A percentile compares a stretch with the other conserved stretches of the same genome.
phyloP scores from a whole-genome alignment of 2,113 vertebrate genomes.

The Chaenogobius annularis region DNA sequence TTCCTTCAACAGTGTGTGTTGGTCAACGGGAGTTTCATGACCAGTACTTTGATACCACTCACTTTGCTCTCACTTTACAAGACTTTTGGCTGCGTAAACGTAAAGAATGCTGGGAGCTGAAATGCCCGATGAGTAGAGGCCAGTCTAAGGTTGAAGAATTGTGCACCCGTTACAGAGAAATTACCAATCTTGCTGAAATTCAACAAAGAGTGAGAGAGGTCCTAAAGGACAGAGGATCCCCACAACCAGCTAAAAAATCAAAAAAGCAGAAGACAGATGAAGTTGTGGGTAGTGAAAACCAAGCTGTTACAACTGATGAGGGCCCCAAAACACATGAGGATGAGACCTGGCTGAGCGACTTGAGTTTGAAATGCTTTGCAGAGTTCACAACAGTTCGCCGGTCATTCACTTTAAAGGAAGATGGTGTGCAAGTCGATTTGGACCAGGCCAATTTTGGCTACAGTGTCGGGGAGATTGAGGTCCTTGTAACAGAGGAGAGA shows the following conservation, averaged over 20 bases:
- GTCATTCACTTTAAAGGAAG: slow-evolving; percentile 65
- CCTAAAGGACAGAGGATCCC: slow-evolving; percentile 29
- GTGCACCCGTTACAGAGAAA: slow-evolving; percentile 77
- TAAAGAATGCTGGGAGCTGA: slow-evolving; percentile 77
- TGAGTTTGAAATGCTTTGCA: slow-evolving; percentile 73
- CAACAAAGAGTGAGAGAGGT: slow-evolving; percentile 61
- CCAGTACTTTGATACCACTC: slow-evolving; percentile 74
- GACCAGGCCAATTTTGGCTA: slow-evolving; percentile 81
- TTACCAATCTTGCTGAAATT: slow-evolving; percentile 71
- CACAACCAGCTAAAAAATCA: neutral
- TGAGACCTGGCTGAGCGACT: slow-evolving; percentile 56
- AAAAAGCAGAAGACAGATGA: neutral
- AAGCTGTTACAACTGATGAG: neutral
- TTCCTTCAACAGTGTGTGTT: slow-evolving; percentile 53
- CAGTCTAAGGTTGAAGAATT: slow-evolving; percentile 30
- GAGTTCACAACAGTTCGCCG: slow-evolving; percentile 71
- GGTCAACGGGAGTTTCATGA: slow-evolving; percentile 69
- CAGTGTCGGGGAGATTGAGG: slow-evolving; percentile 79
- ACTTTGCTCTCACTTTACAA: slow-evolving; percentile 70
- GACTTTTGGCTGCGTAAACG: slow-evolving; percentile 78
- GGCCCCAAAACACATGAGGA: slow-evolving; percentile 21
- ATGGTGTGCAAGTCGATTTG: slow-evolving; percentile 72
- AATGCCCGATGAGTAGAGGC: slow-evolving; percentile 55
- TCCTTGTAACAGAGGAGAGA: slow-evolving; percentile 70
- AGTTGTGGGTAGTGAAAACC: neutral